Conservation (phyloP, 2,113 vertebrate genomes). For the Anser cygnoides region DNA sequence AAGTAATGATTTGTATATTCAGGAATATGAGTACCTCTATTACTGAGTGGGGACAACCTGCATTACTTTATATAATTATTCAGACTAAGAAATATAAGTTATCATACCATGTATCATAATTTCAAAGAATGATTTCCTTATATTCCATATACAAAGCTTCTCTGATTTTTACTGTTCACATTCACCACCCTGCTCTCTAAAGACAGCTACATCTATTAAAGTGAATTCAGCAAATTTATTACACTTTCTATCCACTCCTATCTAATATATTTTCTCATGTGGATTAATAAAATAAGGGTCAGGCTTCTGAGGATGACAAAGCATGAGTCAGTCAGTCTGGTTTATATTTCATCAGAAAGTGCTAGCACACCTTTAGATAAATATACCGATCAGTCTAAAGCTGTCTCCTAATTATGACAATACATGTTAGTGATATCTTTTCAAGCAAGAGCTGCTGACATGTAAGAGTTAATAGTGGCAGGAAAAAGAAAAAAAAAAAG, state of each 20-base stretch:
- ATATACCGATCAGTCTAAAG: constrained; percentile 47
- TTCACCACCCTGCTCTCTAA: background rate
- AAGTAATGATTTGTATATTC: no score
- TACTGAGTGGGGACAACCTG: background rate
- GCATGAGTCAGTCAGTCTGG: constrained; percentile 36
- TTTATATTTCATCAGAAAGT: constrained; percentile 51
- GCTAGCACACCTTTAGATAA: constrained; percentile 41
- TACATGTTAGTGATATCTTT: background rate
- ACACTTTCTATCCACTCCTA: constrained; percentile 36
- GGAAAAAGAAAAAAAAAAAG: background rate
- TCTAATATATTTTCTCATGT: constrained; percentile 46
- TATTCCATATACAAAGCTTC: background rate
- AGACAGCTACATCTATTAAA: constrained; percentile 31
- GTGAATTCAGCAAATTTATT: constrained; percentile 44
- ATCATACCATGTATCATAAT: background rate
- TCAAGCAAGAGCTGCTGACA: background rate
- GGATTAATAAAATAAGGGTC: constrained; percentile 63
- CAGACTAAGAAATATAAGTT: background rate
- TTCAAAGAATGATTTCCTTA: background rate
- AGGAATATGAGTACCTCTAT: background rate
- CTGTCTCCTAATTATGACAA: constrained; percentile 8
- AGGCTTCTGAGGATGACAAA: constrained; percentile 53
- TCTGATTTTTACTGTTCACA: background rate
- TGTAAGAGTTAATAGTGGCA: background rate
- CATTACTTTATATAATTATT: background rate